A percentile compares a stretch with the other conserved stretches of the same genome.
Conservation (phyloP, 2,888 invertebrate genomes). For the Agonopterix heracliana region DNA sequence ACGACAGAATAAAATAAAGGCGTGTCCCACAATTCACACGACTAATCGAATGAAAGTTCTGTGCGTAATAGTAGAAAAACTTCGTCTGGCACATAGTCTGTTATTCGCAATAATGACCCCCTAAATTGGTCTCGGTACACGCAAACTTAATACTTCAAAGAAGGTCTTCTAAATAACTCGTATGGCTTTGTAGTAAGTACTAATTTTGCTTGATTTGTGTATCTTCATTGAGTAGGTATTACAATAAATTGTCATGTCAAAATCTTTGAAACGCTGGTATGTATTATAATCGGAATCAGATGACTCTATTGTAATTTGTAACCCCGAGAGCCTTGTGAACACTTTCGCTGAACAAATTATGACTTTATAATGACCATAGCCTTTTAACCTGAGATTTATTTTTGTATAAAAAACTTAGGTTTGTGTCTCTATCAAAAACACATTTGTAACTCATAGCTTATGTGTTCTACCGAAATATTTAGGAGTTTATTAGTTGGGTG, state of each 20-base stretch:
- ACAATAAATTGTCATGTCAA: background rate
- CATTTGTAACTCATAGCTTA: too few species aligned
- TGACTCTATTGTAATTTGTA: slow-evolving; percentile 13
- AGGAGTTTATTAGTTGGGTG: too few species aligned
- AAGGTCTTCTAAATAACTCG: too few species aligned
- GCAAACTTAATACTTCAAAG: slow-evolving; percentile 23
- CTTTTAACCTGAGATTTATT: slow-evolving; percentile 12
- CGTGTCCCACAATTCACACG: slow-evolving; percentile 27
- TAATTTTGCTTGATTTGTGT: too few species aligned
- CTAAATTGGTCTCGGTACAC: slow-evolving; percentile 45
- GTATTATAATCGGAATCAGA: background rate
- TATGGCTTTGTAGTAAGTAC: too few species aligned
- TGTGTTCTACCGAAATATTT: too few species aligned
- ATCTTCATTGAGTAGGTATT: background rate
- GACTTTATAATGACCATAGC: slow-evolving; percentile 45
- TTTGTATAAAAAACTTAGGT: too few species aligned
- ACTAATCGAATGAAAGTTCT: slow-evolving; percentile 35
- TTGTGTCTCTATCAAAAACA: too few species aligned
- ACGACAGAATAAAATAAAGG: slow-evolving; percentile 2
- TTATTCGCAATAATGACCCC: slow-evolving; percentile 34
- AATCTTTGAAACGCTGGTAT: background rate
- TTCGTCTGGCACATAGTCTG: slow-evolving; percentile 30
- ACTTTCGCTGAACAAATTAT: slow-evolving; percentile 45
- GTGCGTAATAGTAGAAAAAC: slow-evolving; percentile 33
- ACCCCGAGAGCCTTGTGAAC: slow-evolving; percentile 9